A percentile compares a stretch with the other conserved stretches of the same genome.
These are phyloP conservation scores for Patella depressa DNA, from an alignment of 2,888 invertebrate genomes.

Conservation along the genomic window DNA sequence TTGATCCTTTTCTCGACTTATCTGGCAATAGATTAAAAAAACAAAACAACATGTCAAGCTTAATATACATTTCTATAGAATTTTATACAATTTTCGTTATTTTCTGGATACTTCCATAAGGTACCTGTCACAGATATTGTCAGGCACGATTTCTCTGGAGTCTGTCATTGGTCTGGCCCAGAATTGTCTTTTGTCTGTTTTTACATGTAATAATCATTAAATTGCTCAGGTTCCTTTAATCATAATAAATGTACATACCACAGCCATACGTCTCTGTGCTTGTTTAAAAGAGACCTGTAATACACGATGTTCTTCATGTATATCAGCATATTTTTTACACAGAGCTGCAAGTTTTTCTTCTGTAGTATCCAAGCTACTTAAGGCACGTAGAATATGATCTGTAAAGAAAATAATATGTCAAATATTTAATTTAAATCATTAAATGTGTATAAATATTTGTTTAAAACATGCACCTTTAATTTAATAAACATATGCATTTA, in stretches of 20 bases:
- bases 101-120: no score
- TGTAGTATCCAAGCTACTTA: constrained; percentile 73
- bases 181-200: no score
- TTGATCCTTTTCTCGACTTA: constrained; percentile 85
- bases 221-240: background rate
- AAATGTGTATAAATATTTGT: no score
- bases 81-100: no score
- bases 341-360: constrained; percentile 81
- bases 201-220: no score
- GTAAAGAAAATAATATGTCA: constrained; percentile 30
- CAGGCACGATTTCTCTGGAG: no score
- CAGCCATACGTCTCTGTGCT: constrained; percentile 64
- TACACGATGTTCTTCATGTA: constrained; percentile 79
- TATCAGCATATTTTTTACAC: constrained; percentile 83
- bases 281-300: constrained; percentile 68
- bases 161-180: no score
- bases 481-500: no score
- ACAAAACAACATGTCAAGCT: no score
- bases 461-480: no score
- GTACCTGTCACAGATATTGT: no score
- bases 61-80: no score
- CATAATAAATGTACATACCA: constrained; percentile 51
- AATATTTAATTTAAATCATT: background rate
- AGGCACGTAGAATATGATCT: constrained; percentile 77
- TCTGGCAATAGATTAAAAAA: constrained; percentile 54